Conservation (phyloP, 1,140 invertebrate genomes). For the Macrocentrus cingulum region DNA sequence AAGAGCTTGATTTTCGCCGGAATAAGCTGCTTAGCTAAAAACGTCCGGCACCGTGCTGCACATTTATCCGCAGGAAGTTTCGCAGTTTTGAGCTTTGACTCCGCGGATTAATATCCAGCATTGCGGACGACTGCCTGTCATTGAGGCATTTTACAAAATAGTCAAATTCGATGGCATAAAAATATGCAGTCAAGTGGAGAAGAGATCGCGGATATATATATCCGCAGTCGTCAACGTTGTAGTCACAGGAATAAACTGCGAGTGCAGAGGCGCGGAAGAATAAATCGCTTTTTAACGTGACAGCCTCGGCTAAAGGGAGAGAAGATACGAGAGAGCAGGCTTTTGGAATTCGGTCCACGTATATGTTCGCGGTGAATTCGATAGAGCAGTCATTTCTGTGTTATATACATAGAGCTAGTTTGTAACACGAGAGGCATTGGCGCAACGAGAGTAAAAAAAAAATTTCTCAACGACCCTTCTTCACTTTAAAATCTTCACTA, state of each 20-base stretch:
- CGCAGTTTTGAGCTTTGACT: no score
- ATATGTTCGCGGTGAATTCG: constrained; percentile 24
- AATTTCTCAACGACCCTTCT: constrained; percentile 14
- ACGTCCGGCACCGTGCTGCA: no score
- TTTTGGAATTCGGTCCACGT: constrained; percentile 24
- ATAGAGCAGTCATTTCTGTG: constrained; percentile 22
- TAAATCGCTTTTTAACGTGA: constrained; percentile 28
- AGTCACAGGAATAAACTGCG: neutral
- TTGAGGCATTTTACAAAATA: neutral
- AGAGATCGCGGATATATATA: neutral
- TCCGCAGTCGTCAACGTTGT: neutral
- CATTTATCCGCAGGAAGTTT: no score
- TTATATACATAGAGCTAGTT: constrained; percentile 4
- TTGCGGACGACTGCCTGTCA: no score
- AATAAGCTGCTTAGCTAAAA: no score
- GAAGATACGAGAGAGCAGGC: constrained; percentile 9
- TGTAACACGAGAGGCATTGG: constrained; percentile 6
- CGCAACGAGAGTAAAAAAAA: constrained; percentile 16
- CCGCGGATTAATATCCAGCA: no score
- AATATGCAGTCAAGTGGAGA: no score
- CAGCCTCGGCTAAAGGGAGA: neutral
- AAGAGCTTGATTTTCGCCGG: no score
- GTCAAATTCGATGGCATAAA: neutral
- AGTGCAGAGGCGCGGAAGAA: constrained; percentile 10
- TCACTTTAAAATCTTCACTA: constrained; percentile 21